A percentile compares a stretch with the other conserved stretches of the same genome.
Conservation (phyloP, 2,888 invertebrate species). For the Unio delphinus region DNA sequence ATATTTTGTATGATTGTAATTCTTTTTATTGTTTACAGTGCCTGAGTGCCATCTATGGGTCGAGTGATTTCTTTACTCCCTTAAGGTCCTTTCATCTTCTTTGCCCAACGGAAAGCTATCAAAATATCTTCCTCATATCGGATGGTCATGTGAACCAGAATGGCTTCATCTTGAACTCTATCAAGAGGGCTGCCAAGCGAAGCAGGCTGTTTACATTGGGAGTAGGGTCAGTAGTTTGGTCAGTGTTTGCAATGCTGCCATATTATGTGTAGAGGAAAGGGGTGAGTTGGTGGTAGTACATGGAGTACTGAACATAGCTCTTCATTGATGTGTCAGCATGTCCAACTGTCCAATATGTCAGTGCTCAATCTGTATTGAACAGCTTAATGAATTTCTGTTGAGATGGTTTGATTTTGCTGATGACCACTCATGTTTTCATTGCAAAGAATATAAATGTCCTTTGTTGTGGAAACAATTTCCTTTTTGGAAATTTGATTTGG, state of each 20-base stretch:
- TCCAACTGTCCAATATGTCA: no score
- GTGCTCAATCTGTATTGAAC: no score
- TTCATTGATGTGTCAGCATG: no score
- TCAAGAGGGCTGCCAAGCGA: slow-evolving; percentile 16
- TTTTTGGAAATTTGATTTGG: no score
- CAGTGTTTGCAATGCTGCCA: slow-evolving; percentile 7
- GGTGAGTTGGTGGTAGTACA: no score
- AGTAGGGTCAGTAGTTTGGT: slow-evolving; percentile 36
- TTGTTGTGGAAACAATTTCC: no score
- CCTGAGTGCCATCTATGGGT: slow-evolving; percentile 37
- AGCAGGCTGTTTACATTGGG: slow-evolving; percentile 49
- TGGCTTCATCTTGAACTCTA: slow-evolving; percentile 29
- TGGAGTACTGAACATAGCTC: no score
- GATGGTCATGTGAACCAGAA: slow-evolving; percentile 58
- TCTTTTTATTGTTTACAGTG: slow-evolving; percentile 15
- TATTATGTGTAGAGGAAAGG: background rate
- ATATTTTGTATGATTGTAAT: no score
- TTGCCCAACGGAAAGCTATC: slow-evolving; percentile 20
- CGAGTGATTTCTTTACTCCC: slow-evolving; percentile 46
- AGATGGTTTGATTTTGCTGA: no score
- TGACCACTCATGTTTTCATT: no score
- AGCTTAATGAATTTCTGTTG: no score
- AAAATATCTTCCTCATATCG: slow-evolving; percentile 57
- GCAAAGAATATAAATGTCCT: no score
- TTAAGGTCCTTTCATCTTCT: slow-evolving; percentile 42